Evolutionary conservation across 2,888 invertebrate genomes (phyloP).

Genomic region (Eristalis arbustorum): DNA sequence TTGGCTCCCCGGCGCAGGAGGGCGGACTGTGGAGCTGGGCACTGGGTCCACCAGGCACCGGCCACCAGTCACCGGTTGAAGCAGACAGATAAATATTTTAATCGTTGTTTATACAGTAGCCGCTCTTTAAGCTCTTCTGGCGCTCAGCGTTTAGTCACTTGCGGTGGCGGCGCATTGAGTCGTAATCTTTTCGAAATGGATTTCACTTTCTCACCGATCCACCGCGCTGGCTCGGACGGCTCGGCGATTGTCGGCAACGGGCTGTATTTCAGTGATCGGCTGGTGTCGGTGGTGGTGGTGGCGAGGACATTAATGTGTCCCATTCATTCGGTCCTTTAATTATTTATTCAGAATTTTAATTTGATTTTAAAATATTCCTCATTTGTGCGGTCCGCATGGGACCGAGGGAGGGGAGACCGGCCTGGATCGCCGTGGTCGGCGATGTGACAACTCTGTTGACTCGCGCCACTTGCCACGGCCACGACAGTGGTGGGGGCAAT

Average conservation of each 20-base stretch:
- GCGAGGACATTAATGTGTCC: conserved; percentile 63
- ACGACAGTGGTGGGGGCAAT: conserved; percentile 12
- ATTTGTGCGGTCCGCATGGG: conserved; percentile 7
- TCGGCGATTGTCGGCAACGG: conserved; percentile 43
- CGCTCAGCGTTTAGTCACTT: conserved; percentile 62
- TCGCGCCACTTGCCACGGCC: neutral
- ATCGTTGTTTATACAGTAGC: conserved; percentile 70
- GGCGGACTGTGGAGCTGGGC: neutral
- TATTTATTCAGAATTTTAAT: conserved; percentile 71
- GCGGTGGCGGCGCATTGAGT: conserved; percentile 42
- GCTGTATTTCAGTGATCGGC: neutral
- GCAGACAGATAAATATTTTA: conserved; percentile 64
- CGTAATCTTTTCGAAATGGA: conserved; percentile 63
- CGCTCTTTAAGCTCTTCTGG: conserved; percentile 63
- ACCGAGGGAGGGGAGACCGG: neutral
- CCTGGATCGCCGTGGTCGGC: neutral
- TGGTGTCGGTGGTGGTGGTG: conserved; percentile 8
- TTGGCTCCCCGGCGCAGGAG: conserved; percentile 34
- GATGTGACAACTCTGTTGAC: conserved; percentile 45
- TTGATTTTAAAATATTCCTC: conserved; percentile 68
- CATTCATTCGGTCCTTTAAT: conserved; percentile 63
- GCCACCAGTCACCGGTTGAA: conserved; percentile 4
- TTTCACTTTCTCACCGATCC: conserved; percentile 38
- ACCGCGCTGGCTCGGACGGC: neutral
- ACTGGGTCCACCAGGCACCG: neutral